Base-by-base conservation (phyloP, 2,113 vertebrate genomes). In the Macheiramphus alcinus region DNA sequence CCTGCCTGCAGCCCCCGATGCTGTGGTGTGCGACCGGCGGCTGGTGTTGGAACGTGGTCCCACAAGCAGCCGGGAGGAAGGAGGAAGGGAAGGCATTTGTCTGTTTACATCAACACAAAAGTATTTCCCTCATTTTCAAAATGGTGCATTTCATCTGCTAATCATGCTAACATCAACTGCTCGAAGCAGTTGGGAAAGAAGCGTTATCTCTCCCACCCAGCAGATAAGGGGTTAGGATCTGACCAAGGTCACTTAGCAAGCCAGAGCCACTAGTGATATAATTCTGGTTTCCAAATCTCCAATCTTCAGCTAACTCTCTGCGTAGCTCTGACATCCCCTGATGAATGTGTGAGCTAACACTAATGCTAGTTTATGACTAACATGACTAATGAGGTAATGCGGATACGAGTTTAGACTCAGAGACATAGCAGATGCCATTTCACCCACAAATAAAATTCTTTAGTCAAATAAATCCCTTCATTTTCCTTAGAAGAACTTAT, bases 11-110 rank as follows among this genome's bases (percentile, higher is more conserved):
- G 62, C 11, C 21, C n/a, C 10, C 3, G 0, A 34, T 1, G 5
- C 16, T 0, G 3, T 3, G 7, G 34, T 43, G 36, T 34, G 59
- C 2, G 3, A 45, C 66, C 3, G 1, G 31, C 0, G 3, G 62
- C 84, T 71, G 58, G 22, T 18, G 32, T 55, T 2, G 7, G 26
- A 83, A 14, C 0, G 0, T 18, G 45, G 74, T 62, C 71, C 81
- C 65, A 32, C 32, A 1, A 2, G 48, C 1, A 1, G 34, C 83
- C 2, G 0, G 21, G n/a, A 83, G 43, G 42, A 48, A 80, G 74
- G 61, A 85, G n/a, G 61, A 93, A 59, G 45, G 78, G 67, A 93
- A 83, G 29, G 62, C 16, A 29, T 71, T 71, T 61, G 52, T 40
- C 34, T 85, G 58, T 71, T 80, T 72, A 32, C 6, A 0, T 50